Evolutionary conservation across 2,888 invertebrate species (phyloP).

Genomic region (Callosobruchus maculatus): DNA sequence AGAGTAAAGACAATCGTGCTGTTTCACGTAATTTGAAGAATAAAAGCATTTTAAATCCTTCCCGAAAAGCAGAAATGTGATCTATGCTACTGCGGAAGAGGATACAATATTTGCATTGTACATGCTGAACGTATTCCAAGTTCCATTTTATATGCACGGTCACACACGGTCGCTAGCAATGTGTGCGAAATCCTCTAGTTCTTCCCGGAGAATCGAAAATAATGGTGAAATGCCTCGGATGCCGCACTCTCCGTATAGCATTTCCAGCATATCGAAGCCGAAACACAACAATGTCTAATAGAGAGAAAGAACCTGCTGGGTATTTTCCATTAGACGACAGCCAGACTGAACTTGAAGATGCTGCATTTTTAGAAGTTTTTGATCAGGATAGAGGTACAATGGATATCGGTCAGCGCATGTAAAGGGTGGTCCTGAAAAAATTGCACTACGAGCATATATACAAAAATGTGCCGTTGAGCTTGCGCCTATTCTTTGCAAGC

Average conservation of each 20-base stretch:
- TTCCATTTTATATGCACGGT: not conserved
- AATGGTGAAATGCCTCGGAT: not conserved
- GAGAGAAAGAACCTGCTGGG: not conserved
- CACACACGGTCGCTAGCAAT: not conserved
- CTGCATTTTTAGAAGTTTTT: not conserved
- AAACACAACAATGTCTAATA: not conserved
- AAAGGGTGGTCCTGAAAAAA: too few relatives aligned
- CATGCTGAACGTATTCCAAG: not conserved
- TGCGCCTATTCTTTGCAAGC: too few relatives aligned
- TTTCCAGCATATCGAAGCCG: not conserved
- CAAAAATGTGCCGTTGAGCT: too few relatives aligned
- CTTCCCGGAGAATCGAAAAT: not conserved
- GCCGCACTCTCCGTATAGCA: not conserved
- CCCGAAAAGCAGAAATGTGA: not conserved
- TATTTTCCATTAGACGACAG: not conserved
- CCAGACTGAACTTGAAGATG: not conserved
- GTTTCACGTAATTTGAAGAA: too few relatives aligned
- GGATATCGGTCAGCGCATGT: not conserved
- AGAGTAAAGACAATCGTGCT: too few relatives aligned
- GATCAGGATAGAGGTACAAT: not conserved
- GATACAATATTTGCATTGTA: not conserved
- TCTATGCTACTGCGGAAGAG: not conserved
- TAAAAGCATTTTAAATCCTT: not conserved
- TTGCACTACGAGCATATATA: too few relatives aligned
- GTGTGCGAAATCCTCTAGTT: not conserved